These are phyloP conservation scores for Cyrtodaria siliqua DNA, from an alignment of 2,888 invertebrate species.

Conservation along the genomic window DNA sequence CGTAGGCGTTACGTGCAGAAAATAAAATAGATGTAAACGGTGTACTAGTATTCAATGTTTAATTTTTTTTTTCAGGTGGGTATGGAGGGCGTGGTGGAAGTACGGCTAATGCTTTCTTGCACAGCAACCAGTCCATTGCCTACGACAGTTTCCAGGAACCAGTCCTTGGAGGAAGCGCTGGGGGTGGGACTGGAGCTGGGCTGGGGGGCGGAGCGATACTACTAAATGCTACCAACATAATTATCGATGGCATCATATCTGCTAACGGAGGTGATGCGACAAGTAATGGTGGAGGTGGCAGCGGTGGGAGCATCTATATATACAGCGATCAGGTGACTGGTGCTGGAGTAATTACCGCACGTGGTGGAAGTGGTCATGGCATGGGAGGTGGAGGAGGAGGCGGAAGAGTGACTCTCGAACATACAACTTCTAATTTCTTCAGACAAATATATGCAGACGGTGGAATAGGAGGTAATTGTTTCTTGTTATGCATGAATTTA, in stretches of 20 bases:
- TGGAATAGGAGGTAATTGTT: conserved; percentile 62
- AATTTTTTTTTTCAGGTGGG: conserved; percentile 57
- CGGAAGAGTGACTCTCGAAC: conserved; percentile 59
- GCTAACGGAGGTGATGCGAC: conserved; percentile 67
- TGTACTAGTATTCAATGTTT: too few species aligned
- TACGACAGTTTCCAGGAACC: conserved; percentile 61
- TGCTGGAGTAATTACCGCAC: conserved; percentile 62
- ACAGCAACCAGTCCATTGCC: conserved; percentile 39
- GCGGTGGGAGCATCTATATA: conserved; percentile 68
- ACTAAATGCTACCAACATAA: conserved; percentile 36
- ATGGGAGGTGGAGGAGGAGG: conserved; percentile 72
- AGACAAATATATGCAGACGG: conserved; percentile 61
- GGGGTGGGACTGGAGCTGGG: conserved; percentile 66
- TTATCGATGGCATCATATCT: conserved; percentile 71
- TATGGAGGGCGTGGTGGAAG: conserved; percentile 74
- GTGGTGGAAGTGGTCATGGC: conserved; percentile 64
- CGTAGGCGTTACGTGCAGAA: too few species aligned
- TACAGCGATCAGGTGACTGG: conserved; percentile 55
- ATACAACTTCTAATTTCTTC: conserved; percentile 38
- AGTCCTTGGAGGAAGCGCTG: conserved; percentile 57
- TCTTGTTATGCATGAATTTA: too few species aligned
- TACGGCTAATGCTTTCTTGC: conserved; percentile 50
- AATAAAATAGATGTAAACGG: too few species aligned
- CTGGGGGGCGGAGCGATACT: conserved; percentile 66
- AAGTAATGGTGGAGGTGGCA: conserved; percentile 66